Conservation (phyloP, 1,140 invertebrate species). For the Watersipora subatra region DNA sequence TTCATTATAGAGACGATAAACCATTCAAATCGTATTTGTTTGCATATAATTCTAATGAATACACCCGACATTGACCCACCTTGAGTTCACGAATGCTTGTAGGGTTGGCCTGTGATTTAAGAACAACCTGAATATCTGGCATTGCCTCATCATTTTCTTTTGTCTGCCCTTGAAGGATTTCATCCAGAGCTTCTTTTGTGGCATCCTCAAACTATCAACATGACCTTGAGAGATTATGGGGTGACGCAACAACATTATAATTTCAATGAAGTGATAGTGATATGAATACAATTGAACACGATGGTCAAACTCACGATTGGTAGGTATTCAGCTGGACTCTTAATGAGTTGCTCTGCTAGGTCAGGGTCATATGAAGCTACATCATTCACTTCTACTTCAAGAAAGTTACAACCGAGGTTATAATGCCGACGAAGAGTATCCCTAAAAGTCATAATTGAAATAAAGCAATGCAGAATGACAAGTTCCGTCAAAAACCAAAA, state of each 20-base stretch:
- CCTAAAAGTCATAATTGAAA: slow-evolving; percentile 52
- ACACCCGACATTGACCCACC: slow-evolving; percentile 51
- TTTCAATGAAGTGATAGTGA: too few relatives aligned
- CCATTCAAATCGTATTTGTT: too few relatives aligned
- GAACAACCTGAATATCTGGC: slow-evolving; percentile 82
- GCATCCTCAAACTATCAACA: slow-evolving; percentile 79
- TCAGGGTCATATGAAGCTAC: slow-evolving; percentile 84
- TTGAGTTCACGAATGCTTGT: slow-evolving; percentile 70
- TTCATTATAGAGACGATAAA: too few relatives aligned
- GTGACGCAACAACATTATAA: too few relatives aligned
- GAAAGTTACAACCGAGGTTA: slow-evolving; percentile 72
- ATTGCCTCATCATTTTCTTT: slow-evolving; percentile 77
- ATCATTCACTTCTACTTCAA: slow-evolving; percentile 90
- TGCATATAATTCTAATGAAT: too few relatives aligned
- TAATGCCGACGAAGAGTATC: slow-evolving; percentile 87
- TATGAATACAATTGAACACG: too few relatives aligned
- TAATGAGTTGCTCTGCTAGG: slow-evolving; percentile 78
- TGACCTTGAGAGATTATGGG: too few relatives aligned
- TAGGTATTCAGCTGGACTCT: slow-evolving; percentile 80
- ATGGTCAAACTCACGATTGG: slow-evolving; percentile 46
- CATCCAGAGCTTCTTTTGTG: slow-evolving; percentile 90
- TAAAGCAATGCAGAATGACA: slow-evolving; percentile 8
- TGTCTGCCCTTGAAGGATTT: slow-evolving; percentile 57
- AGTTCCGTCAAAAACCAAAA: not conserved
- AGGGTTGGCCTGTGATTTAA: slow-evolving; percentile 71